Evolutionary conservation across 2,888 invertebrate genomes (phyloP).

Genomic region (Julus scanicus): DNA sequence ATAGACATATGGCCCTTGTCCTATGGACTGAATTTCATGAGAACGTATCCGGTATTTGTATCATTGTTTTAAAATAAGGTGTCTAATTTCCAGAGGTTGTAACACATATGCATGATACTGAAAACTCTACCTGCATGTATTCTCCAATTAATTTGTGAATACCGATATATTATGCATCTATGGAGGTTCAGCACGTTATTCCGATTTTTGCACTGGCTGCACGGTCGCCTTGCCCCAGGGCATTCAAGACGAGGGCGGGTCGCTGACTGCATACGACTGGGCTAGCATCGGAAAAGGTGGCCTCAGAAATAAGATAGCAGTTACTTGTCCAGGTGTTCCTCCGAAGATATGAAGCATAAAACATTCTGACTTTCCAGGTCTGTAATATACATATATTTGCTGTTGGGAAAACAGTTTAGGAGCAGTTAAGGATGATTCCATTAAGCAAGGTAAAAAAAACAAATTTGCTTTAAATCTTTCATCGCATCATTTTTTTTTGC

Average conservation of each 20-base stretch:
- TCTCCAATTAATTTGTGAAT: too few relatives aligned
- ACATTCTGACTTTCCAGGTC: background rate
- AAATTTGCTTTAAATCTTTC: background rate
- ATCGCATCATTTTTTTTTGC: too few relatives aligned
- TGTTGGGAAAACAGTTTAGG: too few relatives aligned
- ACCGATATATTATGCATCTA: background rate
- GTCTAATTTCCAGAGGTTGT: too few relatives aligned
- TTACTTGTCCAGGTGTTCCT: constrained; percentile 1
- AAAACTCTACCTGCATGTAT: too few relatives aligned
- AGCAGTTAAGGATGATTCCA: background rate
- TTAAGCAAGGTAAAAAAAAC: background rate
- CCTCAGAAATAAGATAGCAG: background rate
- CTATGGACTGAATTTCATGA: too few relatives aligned
- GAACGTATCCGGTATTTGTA: too few relatives aligned
- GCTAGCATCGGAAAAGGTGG: background rate
- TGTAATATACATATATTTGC: background rate
- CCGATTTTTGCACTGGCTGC: background rate
- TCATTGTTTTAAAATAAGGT: too few relatives aligned
- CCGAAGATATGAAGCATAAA: background rate
- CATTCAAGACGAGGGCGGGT: background rate
- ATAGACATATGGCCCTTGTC: too few relatives aligned
- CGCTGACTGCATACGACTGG: background rate
- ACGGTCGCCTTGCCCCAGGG: background rate
- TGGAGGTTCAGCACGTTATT: background rate
- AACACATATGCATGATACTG: too few relatives aligned